A percentile compares a stretch with the other conserved stretches of the same genome.
Evolutionary conservation across 2,888 invertebrate genomes (phyloP).

Genomic region (Caenorhabditis imperialis): DNA sequence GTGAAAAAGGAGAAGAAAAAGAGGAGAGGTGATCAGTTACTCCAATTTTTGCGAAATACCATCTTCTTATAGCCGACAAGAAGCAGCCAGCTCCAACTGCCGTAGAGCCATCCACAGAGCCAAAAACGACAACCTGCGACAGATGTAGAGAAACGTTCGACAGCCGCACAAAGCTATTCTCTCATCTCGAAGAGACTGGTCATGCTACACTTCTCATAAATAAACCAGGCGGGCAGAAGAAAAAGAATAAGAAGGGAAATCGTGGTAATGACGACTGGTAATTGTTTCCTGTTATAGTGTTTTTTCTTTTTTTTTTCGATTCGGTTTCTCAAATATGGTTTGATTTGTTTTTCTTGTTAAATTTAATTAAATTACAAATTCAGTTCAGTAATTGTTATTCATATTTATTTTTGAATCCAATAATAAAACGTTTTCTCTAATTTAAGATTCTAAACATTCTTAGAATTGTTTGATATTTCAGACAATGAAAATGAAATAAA

Average conservation of each 20-base stretch:
- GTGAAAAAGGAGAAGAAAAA: conserved; percentile 57
- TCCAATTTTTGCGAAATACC: no score
- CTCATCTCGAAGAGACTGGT: conserved; percentile 80
- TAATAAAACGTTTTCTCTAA: no score
- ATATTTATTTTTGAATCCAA: no score
- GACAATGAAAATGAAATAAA: conserved; percentile 71
- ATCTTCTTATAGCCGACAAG: conserved; percentile 37
- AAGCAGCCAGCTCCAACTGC: conserved; percentile 8
- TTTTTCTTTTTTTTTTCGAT: no score
- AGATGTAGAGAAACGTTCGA: conserved; percentile 78
- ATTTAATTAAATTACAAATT: no score
- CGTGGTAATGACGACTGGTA: no score
- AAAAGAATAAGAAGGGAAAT: conserved; percentile 35
- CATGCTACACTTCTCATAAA: conserved; percentile 77
- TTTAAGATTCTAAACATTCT: no score
- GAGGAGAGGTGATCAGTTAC: conserved; percentile 49
- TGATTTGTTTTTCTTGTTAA: no score
- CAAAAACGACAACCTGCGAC: conserved; percentile 75
- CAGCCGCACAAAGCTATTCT: conserved; percentile 79
- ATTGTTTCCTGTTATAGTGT: no score
- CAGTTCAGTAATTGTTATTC: no score
- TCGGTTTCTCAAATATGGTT: no score
- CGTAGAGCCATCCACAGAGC: conserved; percentile 9
- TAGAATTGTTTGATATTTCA: no score
- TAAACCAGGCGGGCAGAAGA: conserved; percentile 52